These are phyloP conservation scores for Sminthurides aquaticus DNA, from an alignment of 2,888 invertebrate genomes.

Conservation along the genomic window DNA sequence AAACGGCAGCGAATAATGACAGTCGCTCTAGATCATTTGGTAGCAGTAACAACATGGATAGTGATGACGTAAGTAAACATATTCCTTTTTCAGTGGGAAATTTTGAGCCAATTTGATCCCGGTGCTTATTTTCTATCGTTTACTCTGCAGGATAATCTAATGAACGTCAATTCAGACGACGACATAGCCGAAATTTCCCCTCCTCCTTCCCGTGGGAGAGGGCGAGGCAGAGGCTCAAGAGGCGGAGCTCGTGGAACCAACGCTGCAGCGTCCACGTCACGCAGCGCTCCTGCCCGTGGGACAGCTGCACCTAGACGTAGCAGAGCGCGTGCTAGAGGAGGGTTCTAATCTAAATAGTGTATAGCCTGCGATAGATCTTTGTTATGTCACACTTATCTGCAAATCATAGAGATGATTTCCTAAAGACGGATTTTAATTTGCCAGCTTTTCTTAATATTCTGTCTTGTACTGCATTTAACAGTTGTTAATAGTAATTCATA, in stretches of 20 bases:
- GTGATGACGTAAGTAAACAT: neutral
- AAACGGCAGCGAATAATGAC: neutral
- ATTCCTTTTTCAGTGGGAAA: no score
- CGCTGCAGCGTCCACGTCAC: neutral
- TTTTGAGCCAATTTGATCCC: neutral
- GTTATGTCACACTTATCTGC: no score
- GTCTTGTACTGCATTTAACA: no score
- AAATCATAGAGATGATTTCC: no score
- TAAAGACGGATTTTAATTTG: no score
- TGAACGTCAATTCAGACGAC: neutral
- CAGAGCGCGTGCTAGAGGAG: slow-evolving; percentile 13
- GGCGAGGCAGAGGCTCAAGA: slow-evolving; percentile 14
- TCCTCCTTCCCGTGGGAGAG: slow-evolving; percentile 7
- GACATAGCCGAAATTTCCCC: neutral
- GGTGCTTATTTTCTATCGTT: neutral
- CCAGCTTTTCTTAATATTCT: no score
- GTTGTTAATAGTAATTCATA: no score
- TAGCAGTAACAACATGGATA: neutral
- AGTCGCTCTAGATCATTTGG: no score
- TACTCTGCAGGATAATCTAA: neutral
- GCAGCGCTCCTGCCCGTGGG: slow-evolving; percentile 42
- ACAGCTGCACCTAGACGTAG: slow-evolving; percentile 14
- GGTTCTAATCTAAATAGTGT: slow-evolving; percentile 8
- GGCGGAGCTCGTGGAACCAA: neutral
- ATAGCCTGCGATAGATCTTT: neutral